Evolutionary conservation across 2,113 vertebrate genomes (phyloP), one percentile per base, ranked within the genome.

Genomic region (Onychostruthus taczanowskii): DNA sequence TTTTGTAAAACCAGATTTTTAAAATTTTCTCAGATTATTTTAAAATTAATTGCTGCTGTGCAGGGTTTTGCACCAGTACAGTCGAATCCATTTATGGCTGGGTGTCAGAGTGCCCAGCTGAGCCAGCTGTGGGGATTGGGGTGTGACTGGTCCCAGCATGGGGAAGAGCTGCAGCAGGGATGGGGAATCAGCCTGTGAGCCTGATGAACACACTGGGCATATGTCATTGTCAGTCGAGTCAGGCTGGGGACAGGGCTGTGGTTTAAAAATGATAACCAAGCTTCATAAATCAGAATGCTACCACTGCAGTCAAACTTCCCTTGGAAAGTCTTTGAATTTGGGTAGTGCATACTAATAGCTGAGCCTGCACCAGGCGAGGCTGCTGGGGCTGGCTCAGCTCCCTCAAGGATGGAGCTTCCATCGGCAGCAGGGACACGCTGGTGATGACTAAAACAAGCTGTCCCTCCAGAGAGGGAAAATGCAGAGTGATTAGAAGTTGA

Each of bases 291-390:
- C 96, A 95, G 95, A 94, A 95, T 95, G 94, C 91, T 96, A 63
- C 91, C 2, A 0, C 84, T 66, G 91, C 87, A 94, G 90, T 96
- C 92, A 90, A 96, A 95, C 93, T 97, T 94, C 95, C 95, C 96
- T 95, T 96, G 95, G 95, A 79, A 96, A 96, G 95, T 95, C 95
- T 97, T 97, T 95, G 96, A 95, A 96, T 97, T 96, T 96, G 93
- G 95, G 93, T 68, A 92, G 88, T 8, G 94, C 94, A 95, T 97
- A 93, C 95, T 96, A 94, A 96, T 96, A 93, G 77, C 93, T 52
- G 59, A 90, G 39, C 58, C 49, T 37, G 24, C 5, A 1, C 49
- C 63, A 23, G 87, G 53, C 20, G 24, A 30, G 79, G 74, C 41
- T 1, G 10, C 89, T 79, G 0, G 14, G 63, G 55, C 67, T 3